Percentiles rank a stretch among this genome's conserved stretches.
These are phyloP conservation scores for Cartodere bifasciata DNA, from an alignment of 2,888 invertebrate species.

Conservation along the genomic window DNA sequence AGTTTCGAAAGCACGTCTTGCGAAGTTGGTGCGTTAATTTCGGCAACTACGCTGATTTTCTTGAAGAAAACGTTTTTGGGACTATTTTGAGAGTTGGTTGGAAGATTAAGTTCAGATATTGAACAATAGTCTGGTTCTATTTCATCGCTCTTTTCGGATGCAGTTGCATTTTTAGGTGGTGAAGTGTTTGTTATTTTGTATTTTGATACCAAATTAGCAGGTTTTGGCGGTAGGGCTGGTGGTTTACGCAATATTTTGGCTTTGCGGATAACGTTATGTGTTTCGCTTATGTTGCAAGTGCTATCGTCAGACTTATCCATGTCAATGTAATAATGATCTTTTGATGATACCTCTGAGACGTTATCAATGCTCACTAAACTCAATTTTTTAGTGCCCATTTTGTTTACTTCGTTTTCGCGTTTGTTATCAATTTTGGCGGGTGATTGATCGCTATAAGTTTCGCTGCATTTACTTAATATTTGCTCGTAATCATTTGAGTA, in stretches of 20 bases:
- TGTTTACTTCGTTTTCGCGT: constrained; percentile 19
- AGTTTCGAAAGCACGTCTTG: constrained; percentile 23
- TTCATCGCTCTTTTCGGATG: constrained; percentile 25
- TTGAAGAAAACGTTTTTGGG: constrained; percentile 20
- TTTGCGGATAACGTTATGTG: constrained; percentile 24
- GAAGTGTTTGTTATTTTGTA: constrained; percentile 39
- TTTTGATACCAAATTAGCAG: constrained; percentile 57
- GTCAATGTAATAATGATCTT: constrained; percentile 47
- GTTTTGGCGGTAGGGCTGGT: constrained; percentile 68
- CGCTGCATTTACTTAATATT: constrained; percentile 41
- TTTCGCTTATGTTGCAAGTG: no score
- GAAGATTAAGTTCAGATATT: constrained; percentile 56
- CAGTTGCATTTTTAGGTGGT: constrained; percentile 17
- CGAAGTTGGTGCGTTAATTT: constrained; percentile 27
- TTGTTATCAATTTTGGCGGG: constrained; percentile 14
- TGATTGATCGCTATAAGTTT: constrained; percentile 21
- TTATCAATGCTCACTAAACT: constrained; percentile 41
- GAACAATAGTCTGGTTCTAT: constrained; percentile 64
- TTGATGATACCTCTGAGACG: constrained; percentile 38
- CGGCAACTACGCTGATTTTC: constrained; percentile 30
- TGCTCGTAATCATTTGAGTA: constrained; percentile 67
- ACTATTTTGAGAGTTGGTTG: no score
- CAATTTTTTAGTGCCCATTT: constrained; percentile 42
- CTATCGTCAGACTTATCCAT: constrained; percentile 45
- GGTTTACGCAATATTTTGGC: constrained; percentile 51